These are phyloP conservation scores for Epinephelus moara DNA, from an alignment of 2,113 vertebrate genomes.

Conservation along the genomic window DNA sequence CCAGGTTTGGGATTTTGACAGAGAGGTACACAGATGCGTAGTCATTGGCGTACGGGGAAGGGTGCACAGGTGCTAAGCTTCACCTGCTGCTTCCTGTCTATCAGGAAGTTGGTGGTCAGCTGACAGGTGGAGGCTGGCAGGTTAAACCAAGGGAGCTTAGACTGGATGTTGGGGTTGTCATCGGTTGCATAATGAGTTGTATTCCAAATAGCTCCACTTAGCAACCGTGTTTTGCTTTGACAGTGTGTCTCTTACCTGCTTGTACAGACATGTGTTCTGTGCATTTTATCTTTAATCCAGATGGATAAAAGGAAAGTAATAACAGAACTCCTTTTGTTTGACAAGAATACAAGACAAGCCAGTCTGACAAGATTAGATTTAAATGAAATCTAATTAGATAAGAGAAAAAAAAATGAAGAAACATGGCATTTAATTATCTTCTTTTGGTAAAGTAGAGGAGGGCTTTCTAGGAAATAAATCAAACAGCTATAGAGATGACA, in stretches of 20 bases:
- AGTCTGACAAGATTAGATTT: background rate
- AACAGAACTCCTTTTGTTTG: background rate
- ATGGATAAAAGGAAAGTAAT: background rate
- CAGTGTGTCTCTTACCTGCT: background rate
- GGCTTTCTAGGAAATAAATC: no score
- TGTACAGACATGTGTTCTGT: background rate
- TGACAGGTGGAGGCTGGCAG: background rate
- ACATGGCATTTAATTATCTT: background rate
- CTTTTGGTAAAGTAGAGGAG: no score
- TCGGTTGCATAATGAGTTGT: background rate
- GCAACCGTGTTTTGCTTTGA: background rate
- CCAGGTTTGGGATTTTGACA: background rate
- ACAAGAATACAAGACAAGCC: background rate
- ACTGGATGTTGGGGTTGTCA: background rate
- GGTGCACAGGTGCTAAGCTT: background rate
- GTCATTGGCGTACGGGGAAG: background rate
- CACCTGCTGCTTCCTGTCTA: background rate
- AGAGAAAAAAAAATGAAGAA: background rate
- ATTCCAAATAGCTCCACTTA: background rate
- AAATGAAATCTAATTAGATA: constrained; percentile 1
- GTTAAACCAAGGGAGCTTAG: background rate
- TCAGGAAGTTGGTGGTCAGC: background rate
- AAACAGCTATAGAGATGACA: constrained; percentile 30
- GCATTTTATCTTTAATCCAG: background rate
- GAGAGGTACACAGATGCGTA: background rate